Evolutionary conservation across 2,888 invertebrate genomes (phyloP).

Genomic region (Nephrotoma flavescens): DNA sequence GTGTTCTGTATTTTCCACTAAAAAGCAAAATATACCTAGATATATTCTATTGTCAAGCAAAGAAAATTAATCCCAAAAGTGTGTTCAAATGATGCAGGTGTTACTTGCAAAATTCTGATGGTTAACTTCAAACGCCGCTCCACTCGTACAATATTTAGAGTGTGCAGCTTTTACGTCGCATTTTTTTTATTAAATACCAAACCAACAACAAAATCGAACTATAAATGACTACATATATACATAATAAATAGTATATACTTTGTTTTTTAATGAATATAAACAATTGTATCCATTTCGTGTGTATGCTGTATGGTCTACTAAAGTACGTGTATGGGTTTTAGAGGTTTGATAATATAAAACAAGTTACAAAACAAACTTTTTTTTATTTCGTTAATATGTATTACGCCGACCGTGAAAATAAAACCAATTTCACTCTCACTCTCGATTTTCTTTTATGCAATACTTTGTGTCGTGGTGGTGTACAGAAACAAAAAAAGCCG

Average conservation of each 20-base stretch:
- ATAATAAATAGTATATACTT: background rate
- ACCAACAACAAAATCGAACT: background rate
- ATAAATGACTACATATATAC: background rate
- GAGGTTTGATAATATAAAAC: background rate
- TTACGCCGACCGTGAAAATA: conserved; percentile 1
- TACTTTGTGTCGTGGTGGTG: background rate
- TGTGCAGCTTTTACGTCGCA: background rate
- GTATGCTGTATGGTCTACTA: background rate
- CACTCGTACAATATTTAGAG: background rate
- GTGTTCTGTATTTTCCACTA: background rate
- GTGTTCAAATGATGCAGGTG: too few relatives aligned
- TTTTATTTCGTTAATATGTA: background rate
- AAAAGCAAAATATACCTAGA: too few relatives aligned
- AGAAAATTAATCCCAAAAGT: background rate
- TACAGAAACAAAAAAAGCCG: background rate
- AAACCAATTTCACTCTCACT: conserved; percentile 1
- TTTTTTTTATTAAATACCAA: background rate
- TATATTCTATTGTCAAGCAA: background rate
- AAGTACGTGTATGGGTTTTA: background rate
- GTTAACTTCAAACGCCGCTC: background rate
- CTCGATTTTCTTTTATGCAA: background rate
- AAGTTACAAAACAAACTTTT: background rate
- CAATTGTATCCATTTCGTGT: background rate
- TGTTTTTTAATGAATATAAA: background rate
- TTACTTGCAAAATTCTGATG: background rate